Base-by-base conservation (phyloP, 92 coral and sea anemone species). In the Pocillopora meandrina region DNA sequence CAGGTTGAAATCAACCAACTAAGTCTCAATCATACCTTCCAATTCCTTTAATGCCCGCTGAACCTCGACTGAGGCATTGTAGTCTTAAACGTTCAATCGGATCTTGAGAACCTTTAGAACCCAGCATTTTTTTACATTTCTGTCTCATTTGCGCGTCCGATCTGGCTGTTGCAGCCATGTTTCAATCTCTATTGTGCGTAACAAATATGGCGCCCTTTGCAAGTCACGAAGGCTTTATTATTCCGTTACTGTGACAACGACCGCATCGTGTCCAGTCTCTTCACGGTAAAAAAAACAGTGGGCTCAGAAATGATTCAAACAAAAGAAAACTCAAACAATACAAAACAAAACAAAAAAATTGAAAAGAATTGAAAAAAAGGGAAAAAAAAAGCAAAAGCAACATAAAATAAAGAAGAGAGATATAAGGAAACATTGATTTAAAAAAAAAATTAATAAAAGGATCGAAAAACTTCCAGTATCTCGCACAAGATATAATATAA, bases 101-200 rank as follows among this genome's bases (percentile, higher is more conserved):
- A 65, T 93, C 92, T 49, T 86, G 89, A 16, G 91, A 60, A 76
- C 81, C 76, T 20, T 68, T 84, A 16, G 75, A 75, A 59, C 82
- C 74, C 7, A 87, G 85, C 75, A 92, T 90, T 85, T 85, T 89
- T 83, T 92, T 92, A 71, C 96, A 95, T 86, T 96, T 96, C 64
- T 87, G 87, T 79, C 82, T 87, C 92, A 96, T 73, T 91, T 96
- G 95, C 74, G 88, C 79, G 66, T 96, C 99, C 21, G 93, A 95
- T 76, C 99, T 85, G 15, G 93, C 83, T 21, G 99, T 96, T 35
- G 96, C 90, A 91, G 99, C 99, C 99, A 96, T 96, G 76, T 96
- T 89, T 72, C 74, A 64, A 61, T 83, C 47, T 83, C 47, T 70
- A 13, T 58, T 2, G 62, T 26, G 17, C 55, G 61, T 55, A 81